Evolutionary conservation across 2,888 invertebrate genomes (phyloP), one percentile per base, ranked within the genome.

Genomic region (Euzophera pinguis): DNA sequence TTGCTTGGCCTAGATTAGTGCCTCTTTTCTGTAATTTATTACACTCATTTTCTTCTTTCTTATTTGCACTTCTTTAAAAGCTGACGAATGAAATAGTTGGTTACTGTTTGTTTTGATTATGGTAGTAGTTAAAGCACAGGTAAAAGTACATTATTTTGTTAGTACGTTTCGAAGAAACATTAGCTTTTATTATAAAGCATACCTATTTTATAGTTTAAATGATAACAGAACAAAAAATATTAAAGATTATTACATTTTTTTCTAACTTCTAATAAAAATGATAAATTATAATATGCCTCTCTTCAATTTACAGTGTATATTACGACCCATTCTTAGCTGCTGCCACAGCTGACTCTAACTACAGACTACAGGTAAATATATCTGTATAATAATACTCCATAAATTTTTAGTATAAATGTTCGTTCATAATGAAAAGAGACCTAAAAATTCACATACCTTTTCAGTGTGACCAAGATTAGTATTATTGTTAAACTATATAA

Each of bases 311-410:
- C 91, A 96, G 97, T 90, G 95, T 98, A 67, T 98, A 98, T 93
- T 98, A 98, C 92, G 98, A 98, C 92, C 98, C 97, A 74, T 97
- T 97, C 93, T 91, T 98, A 92, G 97, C 97, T 65, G 96, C 96
- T 62, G 95, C 95, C 63, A 91, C 92, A 70, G 95, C 95, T 73
- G 97, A 97, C 91, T 95, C 95, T 65, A 96, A 95, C 91, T 96
- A 96, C 91, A 95, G 97, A 91, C 92, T 97, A 75, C 97, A 97
- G 95, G 97, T 97, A 92, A 93, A 27, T 38, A 38, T 13, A 17
- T 22, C 5, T 5, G 6, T 29, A n/a, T n/a, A n/a, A n/a, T n/a
- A n/a, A n/a, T n/a, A n/a, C n/a, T n/a, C n/a, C n/a, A n/a, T n/a
- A n/a, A n/a, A n/a, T n/a, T n/a, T n/a, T n/a, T n/a, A n/a, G n/a